Evolutionary conservation across 2,888 invertebrate species (phyloP).

Genomic region (Psylliodes chrysocephalus): DNA sequence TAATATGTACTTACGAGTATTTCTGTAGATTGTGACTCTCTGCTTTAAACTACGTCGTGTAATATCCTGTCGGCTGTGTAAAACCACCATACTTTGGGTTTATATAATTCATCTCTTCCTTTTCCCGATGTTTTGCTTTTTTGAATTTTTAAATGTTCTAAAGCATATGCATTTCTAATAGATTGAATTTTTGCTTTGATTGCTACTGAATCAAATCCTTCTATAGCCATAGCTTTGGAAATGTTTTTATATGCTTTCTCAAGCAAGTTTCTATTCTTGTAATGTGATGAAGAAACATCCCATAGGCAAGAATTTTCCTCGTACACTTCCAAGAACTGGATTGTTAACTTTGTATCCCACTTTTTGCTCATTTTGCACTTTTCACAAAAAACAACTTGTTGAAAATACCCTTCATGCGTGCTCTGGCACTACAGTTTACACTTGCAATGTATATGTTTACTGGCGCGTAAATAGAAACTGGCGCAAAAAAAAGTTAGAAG

Average conservation of each 20-base stretch:
- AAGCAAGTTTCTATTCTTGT: neutral
- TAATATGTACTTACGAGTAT: constrained; percentile 19
- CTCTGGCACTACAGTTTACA: no score
- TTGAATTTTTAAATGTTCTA: constrained; percentile 53
- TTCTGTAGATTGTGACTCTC: constrained; percentile 16
- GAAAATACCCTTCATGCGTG: no score
- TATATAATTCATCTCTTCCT: constrained; percentile 50
- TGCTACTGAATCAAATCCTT: constrained; percentile 22
- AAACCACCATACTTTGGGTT: constrained; percentile 56
- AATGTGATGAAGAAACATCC: no score
- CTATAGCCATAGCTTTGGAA: constrained; percentile 14
- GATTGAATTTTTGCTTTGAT: constrained; percentile 42
- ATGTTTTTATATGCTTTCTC: constrained; percentile 13
- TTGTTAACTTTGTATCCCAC: no score
- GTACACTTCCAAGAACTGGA: no score
- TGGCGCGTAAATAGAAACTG: neutral
- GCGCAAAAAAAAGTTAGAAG: no score
- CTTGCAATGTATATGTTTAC: no score
- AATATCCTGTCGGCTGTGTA: constrained; percentile 55
- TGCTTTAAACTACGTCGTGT: constrained; percentile 49
- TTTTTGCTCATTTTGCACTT: no score
- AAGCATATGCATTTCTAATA: constrained; percentile 53
- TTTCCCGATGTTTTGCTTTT: constrained; percentile 52
- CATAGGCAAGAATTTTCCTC: no score
- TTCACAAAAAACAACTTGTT: no score